Evolutionary conservation across 2,797 vertebrate species (phyloP), one percentile per base, ranked within the genome.

Genomic region (Myioborus melanocephalus): DNA sequence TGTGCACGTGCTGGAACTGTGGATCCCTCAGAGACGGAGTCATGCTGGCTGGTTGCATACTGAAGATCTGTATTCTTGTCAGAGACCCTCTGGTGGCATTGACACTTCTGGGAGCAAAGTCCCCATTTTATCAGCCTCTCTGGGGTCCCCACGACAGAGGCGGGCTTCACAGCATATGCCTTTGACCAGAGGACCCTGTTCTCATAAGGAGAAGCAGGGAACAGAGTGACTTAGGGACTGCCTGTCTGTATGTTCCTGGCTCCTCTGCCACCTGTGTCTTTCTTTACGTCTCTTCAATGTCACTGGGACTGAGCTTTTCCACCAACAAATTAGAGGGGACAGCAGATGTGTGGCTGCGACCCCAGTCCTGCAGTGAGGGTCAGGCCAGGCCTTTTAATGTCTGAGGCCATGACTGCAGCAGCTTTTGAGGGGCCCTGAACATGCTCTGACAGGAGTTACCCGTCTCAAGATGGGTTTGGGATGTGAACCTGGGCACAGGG

Each of bases 401-500:
- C 34, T 60, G 41, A 55, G 20, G 9, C 35, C 47, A 7, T 13
- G 41, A 52, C 5, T 22, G 1, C 41, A 83, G 52, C 28, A 64
- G n/a, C 3, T 2, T 76, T 59, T 77, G 46, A 61, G 37, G 27
- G 83, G 9, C 18, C 30, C 37, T 77, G 44, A 47, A 70, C 6
- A 13, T 43, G 8, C 3, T 6, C 15, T 56, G 27, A 4, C 17
- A 43, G n/a, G 57, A 27, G 5, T 47, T 47, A 41, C 8, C 23
- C 60, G 9, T 35, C 21, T 75, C 28, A 28, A n/a, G 47, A 41
- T 14, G 56, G 43, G 21, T 77, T 77, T 28, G 49, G 37, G 35
- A 44, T 6, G 1, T 35, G 57, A 85, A 79, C 20, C 6, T 28
- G 43, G 0, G 2, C 2, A 2, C 0, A 1, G 34, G 9, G 22